phyloP scores from a whole-genome alignment of 2,113 vertebrate species.

The Lepus americanus region DNA sequence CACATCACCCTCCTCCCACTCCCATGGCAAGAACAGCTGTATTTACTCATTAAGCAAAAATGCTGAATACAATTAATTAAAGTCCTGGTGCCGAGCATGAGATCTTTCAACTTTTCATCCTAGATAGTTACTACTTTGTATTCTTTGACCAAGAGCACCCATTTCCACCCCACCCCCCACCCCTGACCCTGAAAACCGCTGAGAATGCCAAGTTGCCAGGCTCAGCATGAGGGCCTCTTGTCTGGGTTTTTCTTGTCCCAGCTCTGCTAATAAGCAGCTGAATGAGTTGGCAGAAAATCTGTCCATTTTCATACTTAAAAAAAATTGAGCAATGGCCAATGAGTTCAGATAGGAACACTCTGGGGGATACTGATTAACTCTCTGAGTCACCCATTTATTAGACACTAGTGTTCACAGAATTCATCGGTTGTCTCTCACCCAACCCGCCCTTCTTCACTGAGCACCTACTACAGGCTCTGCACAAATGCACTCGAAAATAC shows the following conservation, averaged over 20 bases:
- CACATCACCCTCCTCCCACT: too few relatives aligned
- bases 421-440: neutral
- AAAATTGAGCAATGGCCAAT: neutral
- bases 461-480: neutral
- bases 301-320: neutral
- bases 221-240: neutral
- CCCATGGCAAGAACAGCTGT: too few relatives aligned
- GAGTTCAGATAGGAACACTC: neutral
- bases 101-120: too few relatives aligned
- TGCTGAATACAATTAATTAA: too few relatives aligned
- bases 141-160: too few relatives aligned
- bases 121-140: too few relatives aligned
- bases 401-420: slow-evolving; percentile 27
- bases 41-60: too few relatives aligned
- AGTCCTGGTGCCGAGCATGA: too few relatives aligned
- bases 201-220: neutral
- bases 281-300: neutral
- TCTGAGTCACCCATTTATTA: neutral
- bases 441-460: neutral
- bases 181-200: too few relatives aligned
- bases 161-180: too few relatives aligned
- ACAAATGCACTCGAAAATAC: neutral
- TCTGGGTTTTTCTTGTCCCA: neutral
- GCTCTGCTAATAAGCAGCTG: neutral
- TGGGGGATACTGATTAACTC: neutral